phyloP scores from a whole-genome alignment of 2,888 invertebrate genomes.

The Danaus chrysippus region DNA sequence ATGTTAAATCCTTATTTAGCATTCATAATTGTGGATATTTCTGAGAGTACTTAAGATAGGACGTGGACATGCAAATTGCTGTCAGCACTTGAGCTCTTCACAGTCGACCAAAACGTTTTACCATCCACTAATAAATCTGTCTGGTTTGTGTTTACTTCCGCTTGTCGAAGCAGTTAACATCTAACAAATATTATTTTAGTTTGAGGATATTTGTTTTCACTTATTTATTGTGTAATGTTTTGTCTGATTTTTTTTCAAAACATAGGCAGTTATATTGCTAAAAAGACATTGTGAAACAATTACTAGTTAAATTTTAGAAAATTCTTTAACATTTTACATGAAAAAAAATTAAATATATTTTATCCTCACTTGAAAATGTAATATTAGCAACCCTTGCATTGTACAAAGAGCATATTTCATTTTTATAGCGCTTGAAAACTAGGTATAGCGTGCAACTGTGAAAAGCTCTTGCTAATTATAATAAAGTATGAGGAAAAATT shows the following conservation, averaged over 20 bases:
- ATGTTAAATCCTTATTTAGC: neutral
- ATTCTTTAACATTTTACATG: neutral
- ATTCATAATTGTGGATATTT: constrained; percentile 7
- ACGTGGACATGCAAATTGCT: constrained; percentile 36
- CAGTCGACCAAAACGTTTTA: constrained; percentile 14
- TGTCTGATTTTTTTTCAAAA: neutral
- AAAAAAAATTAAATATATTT: constrained; percentile 1
- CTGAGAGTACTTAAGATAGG: constrained; percentile 13
- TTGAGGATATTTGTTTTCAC: neutral
- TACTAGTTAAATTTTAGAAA: too few species aligned
- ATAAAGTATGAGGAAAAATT: constrained; percentile 8
- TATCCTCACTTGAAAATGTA: constrained; percentile 1
- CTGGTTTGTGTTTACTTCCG: constrained; percentile 4
- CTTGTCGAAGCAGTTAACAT: constrained; percentile 4
- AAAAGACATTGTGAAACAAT: too few species aligned
- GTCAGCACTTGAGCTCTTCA: constrained; percentile 42
- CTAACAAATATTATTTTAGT: neutral
- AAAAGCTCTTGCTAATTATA: constrained; percentile 19
- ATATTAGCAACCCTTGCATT: constrained; percentile 10
- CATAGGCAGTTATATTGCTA: neutral
- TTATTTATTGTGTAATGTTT: neutral
- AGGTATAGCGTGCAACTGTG: constrained; percentile 20
- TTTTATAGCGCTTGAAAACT: constrained; percentile 14
- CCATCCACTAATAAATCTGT: constrained; percentile 7
- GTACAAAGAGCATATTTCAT: constrained; percentile 10